phyloP scores from a whole-genome alignment of 2,888 invertebrate genomes.

The Drosophila anomelani region DNA sequence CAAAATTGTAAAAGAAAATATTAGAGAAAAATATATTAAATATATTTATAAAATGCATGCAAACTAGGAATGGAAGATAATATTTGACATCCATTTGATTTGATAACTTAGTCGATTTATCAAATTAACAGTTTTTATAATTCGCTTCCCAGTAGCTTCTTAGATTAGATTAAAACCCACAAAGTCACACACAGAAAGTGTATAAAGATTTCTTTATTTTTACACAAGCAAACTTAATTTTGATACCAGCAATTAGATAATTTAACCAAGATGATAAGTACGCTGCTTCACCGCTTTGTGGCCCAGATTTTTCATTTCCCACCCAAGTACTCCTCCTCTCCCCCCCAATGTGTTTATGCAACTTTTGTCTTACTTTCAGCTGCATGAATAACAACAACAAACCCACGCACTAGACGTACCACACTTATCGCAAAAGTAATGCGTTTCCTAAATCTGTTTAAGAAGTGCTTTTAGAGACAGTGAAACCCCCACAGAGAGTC shows the following conservation, averaged over 20 bases:
- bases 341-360: slow-evolving; percentile 58
- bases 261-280: slow-evolving; percentile 19
- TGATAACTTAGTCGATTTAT: background rate
- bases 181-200: slow-evolving; percentile 1
- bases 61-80: background rate
- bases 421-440: slow-evolving; percentile 82
- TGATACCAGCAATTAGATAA: slow-evolving; percentile 18
- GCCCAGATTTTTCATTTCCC: slow-evolving; percentile 14
- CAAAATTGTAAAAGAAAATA: slow-evolving; percentile 16
- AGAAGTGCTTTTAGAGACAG: slow-evolving; percentile 82
- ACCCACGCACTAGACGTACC: slow-evolving; percentile 83
- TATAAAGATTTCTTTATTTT: slow-evolving; percentile 43
- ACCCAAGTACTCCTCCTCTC: slow-evolving; percentile 4
- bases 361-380: slow-evolving; percentile 82
- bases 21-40: background rate
- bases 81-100: background rate
- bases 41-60: slow-evolving; percentile 34
- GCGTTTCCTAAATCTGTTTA: slow-evolving; percentile 82
- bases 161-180: slow-evolving; percentile 11
- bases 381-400: slow-evolving; percentile 84
- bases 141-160: slow-evolving; percentile 16
- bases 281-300: slow-evolving; percentile 3
- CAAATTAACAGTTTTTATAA: background rate
- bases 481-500: slow-evolving; percentile 29
- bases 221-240: slow-evolving; percentile 20